Evolutionary conservation across 1,140 invertebrate genomes (phyloP).

Genomic region (Drosophila ohnishii): DNA sequence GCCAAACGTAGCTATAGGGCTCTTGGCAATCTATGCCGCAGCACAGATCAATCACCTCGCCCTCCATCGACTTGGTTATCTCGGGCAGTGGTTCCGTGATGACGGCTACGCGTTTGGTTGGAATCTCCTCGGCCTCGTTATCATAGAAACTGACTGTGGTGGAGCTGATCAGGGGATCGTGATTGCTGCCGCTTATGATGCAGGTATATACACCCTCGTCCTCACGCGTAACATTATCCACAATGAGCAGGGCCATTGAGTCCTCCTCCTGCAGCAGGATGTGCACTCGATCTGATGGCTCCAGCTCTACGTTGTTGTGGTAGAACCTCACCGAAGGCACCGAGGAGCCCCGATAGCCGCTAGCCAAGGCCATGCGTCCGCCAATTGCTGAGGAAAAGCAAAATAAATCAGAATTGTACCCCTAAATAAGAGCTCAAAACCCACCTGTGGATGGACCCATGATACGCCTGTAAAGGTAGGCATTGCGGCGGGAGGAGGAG

Average conservation of each 20-base stretch:
- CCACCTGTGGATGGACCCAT: slow-evolving; percentile 82
- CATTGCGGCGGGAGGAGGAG: slow-evolving; percentile 82
- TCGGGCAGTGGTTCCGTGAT: slow-evolving; percentile 67
- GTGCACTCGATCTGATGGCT: slow-evolving; percentile 69
- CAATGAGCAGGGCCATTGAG: slow-evolving; percentile 82
- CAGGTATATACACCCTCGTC: slow-evolving; percentile 89
- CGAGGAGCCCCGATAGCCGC: slow-evolving; percentile 85
- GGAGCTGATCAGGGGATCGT: slow-evolving; percentile 84
- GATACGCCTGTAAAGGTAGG: slow-evolving; percentile 73
- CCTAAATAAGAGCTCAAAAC: neutral
- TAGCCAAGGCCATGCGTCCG: slow-evolving; percentile 85
- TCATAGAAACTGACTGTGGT: slow-evolving; percentile 57
- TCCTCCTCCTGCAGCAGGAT: slow-evolving; percentile 66
- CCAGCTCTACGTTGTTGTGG: slow-evolving; percentile 84
- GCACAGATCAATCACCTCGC: slow-evolving; percentile 85
- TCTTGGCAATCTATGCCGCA: slow-evolving; percentile 84
- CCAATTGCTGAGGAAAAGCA: slow-evolving; percentile 76
- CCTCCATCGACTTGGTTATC: slow-evolving; percentile 84
- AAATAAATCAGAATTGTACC: neutral
- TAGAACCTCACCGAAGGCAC: slow-evolving; percentile 86
- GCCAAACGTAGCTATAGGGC: slow-evolving; percentile 89
- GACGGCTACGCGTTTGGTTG: slow-evolving; percentile 17
- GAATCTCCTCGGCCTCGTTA: slow-evolving; percentile 12
- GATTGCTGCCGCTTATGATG: slow-evolving; percentile 85
- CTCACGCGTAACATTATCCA: slow-evolving; percentile 83